A percentile compares a stretch with the other conserved stretches of the same genome.
Conservation (phyloP, 2,888 invertebrate species). For the Beris chalybata region DNA sequence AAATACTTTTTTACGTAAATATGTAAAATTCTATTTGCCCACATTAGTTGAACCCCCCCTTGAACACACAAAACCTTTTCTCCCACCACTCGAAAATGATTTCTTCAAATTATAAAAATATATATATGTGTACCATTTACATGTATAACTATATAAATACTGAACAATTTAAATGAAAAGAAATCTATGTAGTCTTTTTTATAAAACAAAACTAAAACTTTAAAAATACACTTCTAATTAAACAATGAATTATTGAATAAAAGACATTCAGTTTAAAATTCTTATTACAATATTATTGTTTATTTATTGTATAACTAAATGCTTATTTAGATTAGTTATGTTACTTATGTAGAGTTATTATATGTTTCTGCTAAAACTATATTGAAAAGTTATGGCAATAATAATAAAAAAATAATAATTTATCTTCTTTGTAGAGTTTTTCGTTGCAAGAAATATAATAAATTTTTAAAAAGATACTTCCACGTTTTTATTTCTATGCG, state of each 20-base stretch:
- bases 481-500: not conserved
- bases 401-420: too few relatives aligned
- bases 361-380: too few relatives aligned
- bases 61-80: too few relatives aligned
- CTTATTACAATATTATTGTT: conserved; percentile 3
- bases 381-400: too few relatives aligned
- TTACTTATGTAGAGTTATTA: not conserved
- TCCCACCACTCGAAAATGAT: too few relatives aligned
- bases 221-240: not conserved
- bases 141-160: too few relatives aligned
- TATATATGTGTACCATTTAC: too few relatives aligned
- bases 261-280: not conserved
- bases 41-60: too few relatives aligned
- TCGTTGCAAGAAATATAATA: conserved; percentile 29
- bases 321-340: conserved; percentile 7
- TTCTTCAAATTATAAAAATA: too few relatives aligned
- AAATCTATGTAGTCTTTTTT: conserved; percentile 1
- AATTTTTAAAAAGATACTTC: conserved; percentile 11
- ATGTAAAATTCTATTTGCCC: too few relatives aligned
- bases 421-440: conserved; percentile 1
- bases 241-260: not conserved
- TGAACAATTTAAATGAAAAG: too few relatives aligned
- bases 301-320: conserved; percentile 8
- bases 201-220: not conserved
- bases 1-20: conserved; percentile 30